These are phyloP conservation scores for Bucorvus abyssinicus DNA, from an alignment of 2,797 vertebrate species.

Conservation along the genomic window DNA sequence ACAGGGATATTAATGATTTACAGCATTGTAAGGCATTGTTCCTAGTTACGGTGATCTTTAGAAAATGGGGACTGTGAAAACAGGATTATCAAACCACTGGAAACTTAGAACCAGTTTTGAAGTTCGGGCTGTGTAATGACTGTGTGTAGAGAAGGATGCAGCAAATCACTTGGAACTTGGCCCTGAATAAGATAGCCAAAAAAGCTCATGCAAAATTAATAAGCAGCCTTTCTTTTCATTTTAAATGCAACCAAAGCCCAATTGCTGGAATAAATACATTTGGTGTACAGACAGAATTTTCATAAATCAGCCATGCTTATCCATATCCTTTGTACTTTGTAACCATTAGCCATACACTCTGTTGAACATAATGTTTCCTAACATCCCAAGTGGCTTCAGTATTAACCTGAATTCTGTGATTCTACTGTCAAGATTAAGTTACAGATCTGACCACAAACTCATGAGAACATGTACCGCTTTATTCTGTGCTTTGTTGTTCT, in stretches of 20 bases:
- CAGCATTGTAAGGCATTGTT: neutral
- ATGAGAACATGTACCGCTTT: neutral
- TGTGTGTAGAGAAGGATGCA: neutral
- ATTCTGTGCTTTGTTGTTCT: neutral
- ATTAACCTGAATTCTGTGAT: constrained; percentile 53
- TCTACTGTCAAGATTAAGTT: constrained; percentile 32
- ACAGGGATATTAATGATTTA: neutral
- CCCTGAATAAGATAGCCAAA: neutral
- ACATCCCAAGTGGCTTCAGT: constrained; percentile 14
- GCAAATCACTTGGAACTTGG: neutral
- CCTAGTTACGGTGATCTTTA: neutral
- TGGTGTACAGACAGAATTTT: constrained; percentile 33
- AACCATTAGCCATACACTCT: constrained; percentile 37
- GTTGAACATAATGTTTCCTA: constrained; percentile 28
- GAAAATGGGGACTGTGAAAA: constrained; percentile 3
- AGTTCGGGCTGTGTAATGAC: neutral
- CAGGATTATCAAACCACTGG: neutral
- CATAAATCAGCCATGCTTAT: constrained; percentile 42
- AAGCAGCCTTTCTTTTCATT: constrained; percentile 38
- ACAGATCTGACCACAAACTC: constrained; percentile 34
- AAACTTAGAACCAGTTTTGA: neutral
- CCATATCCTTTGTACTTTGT: neutral
- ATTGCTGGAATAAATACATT: constrained; percentile 38
- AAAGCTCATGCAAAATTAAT: constrained; percentile 48
- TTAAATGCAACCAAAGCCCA: constrained; percentile 40